These are phyloP conservation scores for Leptocoma aspasia DNA, from an alignment of 2,113 vertebrate genomes.

Conservation along the genomic window DNA sequence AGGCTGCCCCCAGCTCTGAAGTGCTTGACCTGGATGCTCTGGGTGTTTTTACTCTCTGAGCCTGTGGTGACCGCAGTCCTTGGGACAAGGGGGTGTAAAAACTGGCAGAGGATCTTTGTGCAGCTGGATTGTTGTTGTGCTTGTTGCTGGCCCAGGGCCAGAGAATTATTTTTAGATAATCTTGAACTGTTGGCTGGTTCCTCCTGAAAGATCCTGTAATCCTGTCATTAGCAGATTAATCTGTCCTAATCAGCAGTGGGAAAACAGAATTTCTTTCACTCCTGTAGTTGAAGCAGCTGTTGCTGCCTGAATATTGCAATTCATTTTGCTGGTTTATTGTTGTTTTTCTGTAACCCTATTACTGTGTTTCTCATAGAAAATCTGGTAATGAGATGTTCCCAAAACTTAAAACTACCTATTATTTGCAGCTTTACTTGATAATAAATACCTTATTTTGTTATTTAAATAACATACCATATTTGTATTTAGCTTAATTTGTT, in stretches of 20 bases:
- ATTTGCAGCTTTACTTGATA: not conserved
- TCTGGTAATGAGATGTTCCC: not conserved
- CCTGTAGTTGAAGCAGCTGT: not conserved
- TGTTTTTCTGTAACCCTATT: not conserved
- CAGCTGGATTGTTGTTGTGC: not conserved
- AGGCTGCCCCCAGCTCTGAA: not conserved
- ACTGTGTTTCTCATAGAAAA: not conserved
- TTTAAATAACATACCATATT: too few relatives aligned
- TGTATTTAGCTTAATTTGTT: not conserved
- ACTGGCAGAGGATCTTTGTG: not conserved
- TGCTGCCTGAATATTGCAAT: not conserved
- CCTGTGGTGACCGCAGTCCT: not conserved
- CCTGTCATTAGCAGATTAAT: conserved; percentile 3
- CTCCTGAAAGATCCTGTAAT: not conserved
- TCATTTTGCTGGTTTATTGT: not conserved
- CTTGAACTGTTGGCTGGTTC: conserved; percentile 3
- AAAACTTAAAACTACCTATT: not conserved
- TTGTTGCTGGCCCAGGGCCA: not conserved
- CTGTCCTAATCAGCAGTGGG: not conserved
- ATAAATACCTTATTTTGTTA: too few relatives aligned
- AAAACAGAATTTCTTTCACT: not conserved
- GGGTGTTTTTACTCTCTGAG: not conserved
- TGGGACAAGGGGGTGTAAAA: not conserved
- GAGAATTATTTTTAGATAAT: conserved; percentile 38
- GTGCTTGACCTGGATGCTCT: not conserved